Base-by-base conservation (phyloP, 2,113 vertebrate species). In the Anthoscopus minutus region DNA sequence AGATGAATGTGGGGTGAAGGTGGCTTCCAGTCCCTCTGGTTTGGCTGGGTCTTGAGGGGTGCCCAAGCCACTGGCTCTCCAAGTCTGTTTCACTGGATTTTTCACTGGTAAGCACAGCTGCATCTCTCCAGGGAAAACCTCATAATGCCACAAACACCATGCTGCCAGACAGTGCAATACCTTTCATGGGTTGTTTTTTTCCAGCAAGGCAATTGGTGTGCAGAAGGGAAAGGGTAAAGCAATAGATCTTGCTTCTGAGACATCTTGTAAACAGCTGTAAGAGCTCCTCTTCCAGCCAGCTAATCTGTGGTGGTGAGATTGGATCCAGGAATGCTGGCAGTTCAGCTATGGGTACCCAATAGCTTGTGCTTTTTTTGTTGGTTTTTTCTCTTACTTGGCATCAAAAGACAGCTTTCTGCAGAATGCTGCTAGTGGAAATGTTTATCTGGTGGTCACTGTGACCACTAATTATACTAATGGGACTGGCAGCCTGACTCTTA, bases 261-360 rank as follows among this genome's bases (percentile, higher is more conserved):
- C 94, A 95, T 96, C 90, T 95, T 97, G 96, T 95, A 93, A 95
- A 92, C 94, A 97, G 92, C 94, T 97, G 95, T 72, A 93, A 96
- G 91, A 84, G 79, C 57, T 93, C 24, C n/a, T 81, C 76, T 95
- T 94, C 71, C 81, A 94, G 90, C 69, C 95, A 88, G 62, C 66
- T 86, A 42, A 91, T 95, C 80, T 79, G 80, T 3, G 27, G 84
- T 94, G 65, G 54, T 67, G 86, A 97, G 87, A 77, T 4, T 82
- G 88, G 88, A 94, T 90, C 72, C 90, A 89, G 85, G 78, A 96
- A 90, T 0, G 1, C 64, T 66, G 42, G 20, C 44, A 94, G 19
- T 65, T 86, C 77, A 77, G 27, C 28, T 77, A 33, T 56, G 86
- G 89, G 57, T 86, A 88, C 89, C 81, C 86, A 82, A 89, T 23